Evolutionary conservation across 2,888 invertebrate genomes (phyloP).

Genomic region (Capitulum mitella): DNA sequence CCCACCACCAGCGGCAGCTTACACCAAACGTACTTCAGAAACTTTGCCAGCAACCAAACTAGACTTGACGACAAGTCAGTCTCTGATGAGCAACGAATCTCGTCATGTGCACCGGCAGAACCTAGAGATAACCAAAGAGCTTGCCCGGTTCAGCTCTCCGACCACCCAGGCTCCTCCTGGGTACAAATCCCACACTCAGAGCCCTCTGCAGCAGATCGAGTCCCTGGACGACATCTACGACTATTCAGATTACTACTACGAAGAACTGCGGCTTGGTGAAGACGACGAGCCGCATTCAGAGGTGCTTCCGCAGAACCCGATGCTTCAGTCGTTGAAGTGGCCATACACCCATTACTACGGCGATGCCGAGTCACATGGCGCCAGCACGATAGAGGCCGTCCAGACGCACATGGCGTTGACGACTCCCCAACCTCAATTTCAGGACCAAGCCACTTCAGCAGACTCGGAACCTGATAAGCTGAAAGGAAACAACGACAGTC

Average conservation of each 20-base stretch:
- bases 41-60: too few species aligned
- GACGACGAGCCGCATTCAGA: not conserved
- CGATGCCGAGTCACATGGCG: not conserved
- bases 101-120: too few species aligned
- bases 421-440: too few species aligned
- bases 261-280: not conserved
- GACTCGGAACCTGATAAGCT: too few species aligned
- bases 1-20: too few species aligned
- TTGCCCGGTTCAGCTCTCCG: not conserved
- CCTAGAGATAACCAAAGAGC: not conserved
- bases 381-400: not conserved
- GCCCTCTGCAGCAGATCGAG: not conserved
- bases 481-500: too few species aligned
- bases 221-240: not conserved
- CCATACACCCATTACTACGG: not conserved
- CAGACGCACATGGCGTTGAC: too few species aligned
- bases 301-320: not conserved
- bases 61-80: too few species aligned
- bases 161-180: not conserved
- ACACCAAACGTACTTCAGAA: too few species aligned
- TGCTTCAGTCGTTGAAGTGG: not conserved
- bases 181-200: not conserved
- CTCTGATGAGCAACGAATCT: too few species aligned
- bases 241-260: not conserved
- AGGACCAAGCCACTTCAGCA: too few species aligned